Evolutionary conservation across 2,113 vertebrate genomes (phyloP).

Genomic region (Perca schrenkii): DNA sequence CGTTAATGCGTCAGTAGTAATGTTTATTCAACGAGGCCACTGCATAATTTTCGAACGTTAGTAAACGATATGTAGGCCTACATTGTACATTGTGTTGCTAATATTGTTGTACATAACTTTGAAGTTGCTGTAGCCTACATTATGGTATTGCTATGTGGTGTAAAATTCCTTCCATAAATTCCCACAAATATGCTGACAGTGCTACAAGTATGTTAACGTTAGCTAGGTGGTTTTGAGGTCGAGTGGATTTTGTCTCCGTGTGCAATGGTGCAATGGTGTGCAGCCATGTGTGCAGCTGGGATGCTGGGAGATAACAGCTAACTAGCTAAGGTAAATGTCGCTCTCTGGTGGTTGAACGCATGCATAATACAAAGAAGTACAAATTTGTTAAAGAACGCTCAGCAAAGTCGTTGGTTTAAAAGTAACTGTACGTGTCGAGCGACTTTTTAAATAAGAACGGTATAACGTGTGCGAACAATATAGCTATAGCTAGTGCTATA

Average conservation of each 20-base stretch:
- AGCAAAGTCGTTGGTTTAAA: neutral
- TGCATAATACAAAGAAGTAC: slow-evolving; percentile 1
- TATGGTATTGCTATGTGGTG: neutral
- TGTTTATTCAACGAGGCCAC: neutral
- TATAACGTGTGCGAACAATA: neutral
- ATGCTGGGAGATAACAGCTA: neutral
- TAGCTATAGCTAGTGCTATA: too few relatives aligned
- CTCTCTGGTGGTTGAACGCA: slow-evolving; percentile 25
- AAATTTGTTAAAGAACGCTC: too few relatives aligned
- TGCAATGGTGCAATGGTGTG: neutral
- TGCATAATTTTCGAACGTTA: neutral
- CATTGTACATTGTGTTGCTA: neutral
- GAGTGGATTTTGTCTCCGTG: neutral
- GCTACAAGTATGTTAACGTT: too few relatives aligned
- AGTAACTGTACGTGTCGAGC: neutral
- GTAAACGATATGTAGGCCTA: too few relatives aligned
- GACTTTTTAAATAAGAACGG: fast-evolving
- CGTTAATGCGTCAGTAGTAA: too few relatives aligned
- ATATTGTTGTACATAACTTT: neutral
- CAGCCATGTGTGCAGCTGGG: neutral
- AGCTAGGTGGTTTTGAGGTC: neutral
- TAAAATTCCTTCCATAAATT: neutral
- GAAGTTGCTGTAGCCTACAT: neutral
- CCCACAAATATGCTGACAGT: neutral
- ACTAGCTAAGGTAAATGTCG: slow-evolving; percentile 23